phyloP scores from a whole-genome alignment of 2,888 invertebrate species.

The Caenorhabditis imperialis region DNA sequence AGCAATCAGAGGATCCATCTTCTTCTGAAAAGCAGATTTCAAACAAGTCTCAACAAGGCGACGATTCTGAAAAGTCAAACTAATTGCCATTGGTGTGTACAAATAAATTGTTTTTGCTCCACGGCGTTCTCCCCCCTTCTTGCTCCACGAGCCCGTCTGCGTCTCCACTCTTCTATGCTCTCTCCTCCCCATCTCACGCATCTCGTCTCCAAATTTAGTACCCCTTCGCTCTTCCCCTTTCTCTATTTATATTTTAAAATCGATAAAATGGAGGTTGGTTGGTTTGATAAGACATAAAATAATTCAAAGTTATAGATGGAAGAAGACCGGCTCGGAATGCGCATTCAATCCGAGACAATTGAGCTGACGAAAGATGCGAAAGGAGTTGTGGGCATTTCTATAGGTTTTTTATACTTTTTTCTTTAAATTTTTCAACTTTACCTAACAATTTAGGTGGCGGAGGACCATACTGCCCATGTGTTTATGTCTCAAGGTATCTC shows the following conservation, averaged over 20 bases:
- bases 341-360: slow-evolving; percentile 79
- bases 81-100: too few relatives aligned
- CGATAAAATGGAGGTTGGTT: slow-evolving; percentile 15
- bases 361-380: slow-evolving; percentile 91
- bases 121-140: too few relatives aligned
- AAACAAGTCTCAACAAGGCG: too few relatives aligned
- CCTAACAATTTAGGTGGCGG: slow-evolving; percentile 88
- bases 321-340: slow-evolving; percentile 66
- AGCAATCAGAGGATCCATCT: too few relatives aligned
- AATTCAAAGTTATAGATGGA: slow-evolving; percentile 45
- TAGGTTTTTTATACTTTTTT: slow-evolving; percentile 82
- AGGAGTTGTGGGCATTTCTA: slow-evolving; percentile 94
- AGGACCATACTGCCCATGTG: slow-evolving; percentile 93
- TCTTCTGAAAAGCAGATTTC: too few relatives aligned
- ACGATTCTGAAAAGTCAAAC: slow-evolving; percentile 2
- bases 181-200: background rate
- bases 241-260: slow-evolving; percentile 4
- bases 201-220: background rate
- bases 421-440: background rate
- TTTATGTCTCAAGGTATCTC: too few relatives aligned
- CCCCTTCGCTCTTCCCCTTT: background rate
- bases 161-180: background rate
- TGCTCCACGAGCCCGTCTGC: background rate
- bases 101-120: too few relatives aligned
- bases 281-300: background rate